Evolutionary conservation across 1,140 invertebrate genomes (phyloP).

Genomic region (Papilio polyxenes): DNA sequence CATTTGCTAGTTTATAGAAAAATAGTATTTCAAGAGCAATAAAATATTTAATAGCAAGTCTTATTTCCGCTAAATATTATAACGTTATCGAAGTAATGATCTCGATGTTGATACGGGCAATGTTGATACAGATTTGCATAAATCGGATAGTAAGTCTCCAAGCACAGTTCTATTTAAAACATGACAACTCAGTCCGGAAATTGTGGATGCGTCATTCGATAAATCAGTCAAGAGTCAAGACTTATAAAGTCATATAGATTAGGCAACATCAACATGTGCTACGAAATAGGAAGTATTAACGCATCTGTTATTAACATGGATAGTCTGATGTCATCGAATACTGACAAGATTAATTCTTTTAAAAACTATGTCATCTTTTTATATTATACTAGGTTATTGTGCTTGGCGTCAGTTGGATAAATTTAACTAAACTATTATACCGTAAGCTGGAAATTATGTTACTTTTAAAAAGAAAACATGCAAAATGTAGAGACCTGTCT

Average conservation of each 20-base stretch:
- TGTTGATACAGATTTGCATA: not conserved
- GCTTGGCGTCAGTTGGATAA: not conserved
- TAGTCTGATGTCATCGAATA: not conserved
- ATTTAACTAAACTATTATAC: not conserved
- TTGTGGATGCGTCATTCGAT: constrained; percentile 31
- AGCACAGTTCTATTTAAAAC: constrained; percentile 5
- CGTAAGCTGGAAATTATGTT: no score
- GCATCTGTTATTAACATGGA: constrained; percentile 4
- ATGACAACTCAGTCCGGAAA: constrained; percentile 28
- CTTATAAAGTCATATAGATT: constrained; percentile 35
- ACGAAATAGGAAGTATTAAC: constrained; percentile 21
- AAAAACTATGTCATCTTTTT: not conserved
- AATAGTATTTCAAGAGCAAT: not conserved
- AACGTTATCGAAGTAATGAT: not conserved
- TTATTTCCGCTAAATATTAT: not conserved
- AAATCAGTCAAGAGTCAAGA: constrained; percentile 38
- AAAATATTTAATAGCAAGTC: not conserved
- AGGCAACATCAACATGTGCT: constrained; percentile 32
- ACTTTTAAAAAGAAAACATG: not conserved
- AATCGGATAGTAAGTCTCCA: not conserved
- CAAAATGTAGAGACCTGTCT: not conserved
- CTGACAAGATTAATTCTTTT: not conserved
- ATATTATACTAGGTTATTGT: not conserved
- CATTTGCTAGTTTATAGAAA: not conserved
- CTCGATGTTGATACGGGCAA: not conserved